Evolutionary conservation across 2,113 vertebrate species (phyloP), one percentile per base, ranked within the genome.

Genomic region (Pithys albifrons): DNA sequence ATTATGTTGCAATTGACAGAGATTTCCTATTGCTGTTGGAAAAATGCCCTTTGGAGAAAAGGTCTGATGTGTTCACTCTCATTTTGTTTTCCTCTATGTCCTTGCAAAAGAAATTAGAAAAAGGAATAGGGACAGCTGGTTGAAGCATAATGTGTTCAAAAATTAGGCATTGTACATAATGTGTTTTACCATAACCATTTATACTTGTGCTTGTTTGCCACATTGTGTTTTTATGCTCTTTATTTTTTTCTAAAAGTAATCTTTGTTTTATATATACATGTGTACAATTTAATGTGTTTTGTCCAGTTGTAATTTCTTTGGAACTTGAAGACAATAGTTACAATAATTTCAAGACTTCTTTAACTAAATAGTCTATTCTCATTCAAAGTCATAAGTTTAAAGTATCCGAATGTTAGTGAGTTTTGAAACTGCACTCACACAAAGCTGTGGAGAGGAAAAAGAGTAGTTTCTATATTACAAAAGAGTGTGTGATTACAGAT

Each of bases 51-150:
- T 86, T 77, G 33, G 62, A 72, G 24, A 17, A 70, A 88, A 88
- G 2, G 11, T 83, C 28, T 88, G 7, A 48, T 28, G 2, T 54
- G 9, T 73, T 73, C 39, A 13, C 16, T 48, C 43, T 78, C 41
- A 55, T 73, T 57, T 67, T 61, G 29, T 55, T 95, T 82, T 83
- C 31, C 14, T 87, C 61, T 64, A 7, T 85, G 49, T 13, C 55
- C 49, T 89, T 87, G 27, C 54, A 92, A 45, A 86, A 13, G 29
- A 83, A 28, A 95, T 65, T 86, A 79, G 91, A 97, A 58, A 43
- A 66, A 92, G 65, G 65, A 93, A 72, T 29, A 92, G 35, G 52
- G 70, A 22, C 37, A 80, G 61, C 10, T 59, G 15, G 73, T 51
- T 83, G 82, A 95, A 87, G 17, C 23, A 65, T 15, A 55, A 18